Evolutionary conservation across 1,140 invertebrate genomes (phyloP), one percentile per base, ranked within the genome.

Genomic region (Leptonema lineaticorne): DNA sequence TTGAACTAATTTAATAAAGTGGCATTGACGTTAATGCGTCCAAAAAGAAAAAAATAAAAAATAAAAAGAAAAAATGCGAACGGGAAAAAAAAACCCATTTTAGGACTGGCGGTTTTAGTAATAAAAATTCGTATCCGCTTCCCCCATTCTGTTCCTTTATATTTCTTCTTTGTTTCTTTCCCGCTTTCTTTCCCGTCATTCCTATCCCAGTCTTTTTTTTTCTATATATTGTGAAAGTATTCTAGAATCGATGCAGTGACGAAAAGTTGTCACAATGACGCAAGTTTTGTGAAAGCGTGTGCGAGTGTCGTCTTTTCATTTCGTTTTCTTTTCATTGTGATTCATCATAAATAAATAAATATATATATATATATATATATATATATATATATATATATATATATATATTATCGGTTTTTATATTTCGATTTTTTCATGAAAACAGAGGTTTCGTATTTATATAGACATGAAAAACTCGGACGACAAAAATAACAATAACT

Each of bases 1-100:
- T 71, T 62, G 62, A 71, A 71, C 69, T 71, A 71, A 71, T 71
- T 71, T 68, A 71, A 71, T 71, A 71, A 71, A 71, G 69, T 68
- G 66, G 66, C 69, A 67, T 68, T 68, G 62, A 22, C 66, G 66
- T 64, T 71, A 71, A 68, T 71, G 62, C 50, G 57, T 20, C 9
- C 33, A 63, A 46, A 64, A 64, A 64, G 62, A n/a, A n/a, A n/a
- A n/a, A n/a, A n/a, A n/a, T n/a, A n/a, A n/a, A n/a, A n/a, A n/a
- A n/a, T n/a, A n/a, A n/a, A n/a, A n/a, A n/a, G n/a, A n/a, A n/a
- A n/a, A n/a, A n/a, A n/a, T n/a, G n/a, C n/a, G n/a, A n/a, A n/a
- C n/a, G n/a, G n/a, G n/a, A n/a, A n/a, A n/a, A n/a, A n/a, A n/a
- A n/a, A n/a, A n/a, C n/a, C n/a, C 45, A 26, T 64, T 9, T 33